phyloP scores from a whole-genome alignment of 1,140 invertebrate genomes.

The Portunus trituberculatus region DNA sequence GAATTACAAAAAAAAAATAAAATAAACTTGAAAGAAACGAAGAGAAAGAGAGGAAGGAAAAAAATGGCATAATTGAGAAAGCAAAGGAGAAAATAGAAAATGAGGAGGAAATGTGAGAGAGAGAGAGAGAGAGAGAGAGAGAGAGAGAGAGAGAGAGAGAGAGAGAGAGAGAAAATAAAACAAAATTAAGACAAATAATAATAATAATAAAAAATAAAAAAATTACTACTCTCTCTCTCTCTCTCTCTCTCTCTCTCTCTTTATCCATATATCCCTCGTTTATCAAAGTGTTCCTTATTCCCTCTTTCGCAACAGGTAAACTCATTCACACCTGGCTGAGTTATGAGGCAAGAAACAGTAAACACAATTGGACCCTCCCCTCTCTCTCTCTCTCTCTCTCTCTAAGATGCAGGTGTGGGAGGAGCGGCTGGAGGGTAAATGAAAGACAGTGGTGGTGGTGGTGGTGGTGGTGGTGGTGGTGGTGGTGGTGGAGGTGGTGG shows the following conservation, averaged over 20 bases:
- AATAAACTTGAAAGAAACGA: too few species aligned
- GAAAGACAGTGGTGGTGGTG: background rate
- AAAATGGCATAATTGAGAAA: too few species aligned
- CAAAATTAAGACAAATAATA: background rate
- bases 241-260: background rate
- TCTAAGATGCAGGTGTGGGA: background rate
- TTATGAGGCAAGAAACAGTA: too few species aligned
- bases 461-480: background rate
- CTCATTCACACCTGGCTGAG: too few species aligned
- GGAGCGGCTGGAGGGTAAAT: background rate
- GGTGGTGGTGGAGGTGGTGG: background rate
- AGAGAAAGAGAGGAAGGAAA: too few species aligned
- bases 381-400: background rate
- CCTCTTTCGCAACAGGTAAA: too few species aligned
- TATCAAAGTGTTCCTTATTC: too few species aligned
- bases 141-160: slow-evolving; percentile 32
- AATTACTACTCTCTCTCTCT: background rate
- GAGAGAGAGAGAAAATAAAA: slow-evolving; percentile 19
- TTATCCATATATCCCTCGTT: too few species aligned
- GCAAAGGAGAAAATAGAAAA: too few species aligned
- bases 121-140: slow-evolving; percentile 28
- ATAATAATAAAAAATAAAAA: background rate
- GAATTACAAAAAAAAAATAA: too few species aligned
- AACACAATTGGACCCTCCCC: too few species aligned
- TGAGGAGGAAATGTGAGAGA: too few species aligned